A percentile compares a stretch with the other conserved stretches of the same genome.
These are phyloP conservation scores for Agrochola circellaris DNA, from an alignment of 2,888 invertebrate genomes.

Conservation along the genomic window DNA sequence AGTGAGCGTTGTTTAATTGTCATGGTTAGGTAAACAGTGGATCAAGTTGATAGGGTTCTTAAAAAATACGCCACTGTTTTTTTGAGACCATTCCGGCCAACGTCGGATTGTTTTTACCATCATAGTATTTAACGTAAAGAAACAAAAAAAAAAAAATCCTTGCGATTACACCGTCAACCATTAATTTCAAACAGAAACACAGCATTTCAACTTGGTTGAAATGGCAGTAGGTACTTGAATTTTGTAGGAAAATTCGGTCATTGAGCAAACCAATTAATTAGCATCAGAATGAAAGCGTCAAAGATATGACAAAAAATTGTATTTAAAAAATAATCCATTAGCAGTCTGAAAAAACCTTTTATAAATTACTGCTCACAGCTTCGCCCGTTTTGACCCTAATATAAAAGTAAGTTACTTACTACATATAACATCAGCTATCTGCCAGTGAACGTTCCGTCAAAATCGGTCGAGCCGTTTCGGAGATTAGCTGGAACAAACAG, in stretches of 20 bases:
- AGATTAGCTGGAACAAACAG: too few species aligned
- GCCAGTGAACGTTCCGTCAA: too few species aligned
- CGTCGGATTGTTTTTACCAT: not conserved
- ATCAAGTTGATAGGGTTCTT: conserved; percentile 22
- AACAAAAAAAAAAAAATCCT: not conserved
- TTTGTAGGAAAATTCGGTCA: not conserved
- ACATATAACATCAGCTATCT: too few species aligned
- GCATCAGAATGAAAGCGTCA: not conserved
- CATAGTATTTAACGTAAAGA: not conserved
- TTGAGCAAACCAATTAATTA: not conserved
- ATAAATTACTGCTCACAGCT: too few species aligned
- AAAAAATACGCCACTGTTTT: conserved; percentile 12
- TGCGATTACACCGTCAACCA: too few species aligned
- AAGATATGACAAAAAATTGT: too few species aligned
- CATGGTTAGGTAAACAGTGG: conserved; percentile 31
- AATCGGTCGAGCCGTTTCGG: too few species aligned
- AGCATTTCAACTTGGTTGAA: not conserved
- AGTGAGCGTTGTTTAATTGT: conserved; percentile 53
- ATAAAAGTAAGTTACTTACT: too few species aligned
- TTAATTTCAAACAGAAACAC: too few species aligned
- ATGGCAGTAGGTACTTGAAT: not conserved
- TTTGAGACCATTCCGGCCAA: not conserved
- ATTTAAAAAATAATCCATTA: too few species aligned
- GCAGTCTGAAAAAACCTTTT: too few species aligned
- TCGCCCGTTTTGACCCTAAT: too few species aligned